phyloP scores from a whole-genome alignment of 1,140 invertebrate genomes.

The Formica exsecta region DNA sequence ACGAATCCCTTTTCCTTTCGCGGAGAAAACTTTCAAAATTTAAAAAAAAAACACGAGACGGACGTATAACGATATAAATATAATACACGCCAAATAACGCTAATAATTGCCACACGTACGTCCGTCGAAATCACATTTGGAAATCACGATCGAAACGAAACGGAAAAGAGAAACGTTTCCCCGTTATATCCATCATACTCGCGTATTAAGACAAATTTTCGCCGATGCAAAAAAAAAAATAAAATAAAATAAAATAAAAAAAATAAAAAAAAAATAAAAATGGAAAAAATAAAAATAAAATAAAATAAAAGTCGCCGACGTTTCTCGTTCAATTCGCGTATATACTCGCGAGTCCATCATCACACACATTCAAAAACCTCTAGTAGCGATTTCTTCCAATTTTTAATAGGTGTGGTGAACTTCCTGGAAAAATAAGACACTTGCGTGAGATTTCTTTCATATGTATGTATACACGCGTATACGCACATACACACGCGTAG shows the following conservation, averaged over 20 bases:
- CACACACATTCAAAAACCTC: conserved; percentile 44
- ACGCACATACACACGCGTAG: conserved; percentile 67
- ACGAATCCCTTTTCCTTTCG: conserved; percentile 46
- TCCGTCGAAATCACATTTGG: conserved; percentile 51
- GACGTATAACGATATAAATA: conserved; percentile 56
- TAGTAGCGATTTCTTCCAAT: conserved; percentile 76
- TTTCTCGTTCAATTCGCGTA: not conserved
- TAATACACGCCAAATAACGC: conserved; percentile 50
- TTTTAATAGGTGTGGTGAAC: conserved; percentile 75
- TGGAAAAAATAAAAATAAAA: too few species aligned
- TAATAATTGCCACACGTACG: conserved; percentile 40
- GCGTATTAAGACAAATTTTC: conserved; percentile 13
- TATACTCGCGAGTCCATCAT: not conserved
- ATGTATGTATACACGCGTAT: conserved; percentile 72
- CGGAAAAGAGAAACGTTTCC: conserved; percentile 35
- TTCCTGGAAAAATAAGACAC: conserved; percentile 82
- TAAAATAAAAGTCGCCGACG: not conserved
- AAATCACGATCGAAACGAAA: conserved; percentile 52
- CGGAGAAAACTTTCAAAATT: conserved; percentile 47
- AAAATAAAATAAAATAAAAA: too few species aligned
- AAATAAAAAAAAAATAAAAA: too few species aligned
- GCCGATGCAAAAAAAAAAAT: conserved; percentile 6
- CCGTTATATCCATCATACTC: not conserved
- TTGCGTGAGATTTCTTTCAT: conserved; percentile 82
- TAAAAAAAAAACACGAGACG: conserved; percentile 21